phyloP scores from a whole-genome alignment of 64 coral and sea anemone genomes.

The Astreopora myriophthalma region DNA sequence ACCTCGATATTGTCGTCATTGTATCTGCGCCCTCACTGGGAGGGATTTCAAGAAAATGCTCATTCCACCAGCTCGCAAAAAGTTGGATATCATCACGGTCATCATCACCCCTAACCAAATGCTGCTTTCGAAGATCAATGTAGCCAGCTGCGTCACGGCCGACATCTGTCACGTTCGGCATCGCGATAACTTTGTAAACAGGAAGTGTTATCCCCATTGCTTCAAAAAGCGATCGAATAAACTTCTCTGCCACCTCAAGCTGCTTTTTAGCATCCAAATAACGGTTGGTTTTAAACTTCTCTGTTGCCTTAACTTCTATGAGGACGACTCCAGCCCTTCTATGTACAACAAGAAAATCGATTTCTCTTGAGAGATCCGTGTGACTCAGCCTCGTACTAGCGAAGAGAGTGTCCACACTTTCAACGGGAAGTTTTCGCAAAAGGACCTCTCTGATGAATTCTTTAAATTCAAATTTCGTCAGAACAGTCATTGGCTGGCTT shows the following conservation, averaged over 20 bases:
- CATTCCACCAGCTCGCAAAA: not conserved
- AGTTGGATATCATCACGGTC: no score
- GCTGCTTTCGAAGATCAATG: not conserved
- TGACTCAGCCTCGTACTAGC: not conserved
- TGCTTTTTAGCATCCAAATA: not conserved
- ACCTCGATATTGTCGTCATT: not conserved
- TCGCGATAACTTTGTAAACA: constrained; percentile 2
- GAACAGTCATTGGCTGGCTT: constrained; percentile 4
- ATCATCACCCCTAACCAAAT: not conserved
- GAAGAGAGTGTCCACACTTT: no score
- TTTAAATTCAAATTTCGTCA: not conserved
- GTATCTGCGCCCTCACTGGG: not conserved
- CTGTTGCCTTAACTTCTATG: not conserved
- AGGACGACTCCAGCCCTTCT: not conserved
- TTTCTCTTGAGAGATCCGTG: not conserved
- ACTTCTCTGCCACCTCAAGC: not conserved
- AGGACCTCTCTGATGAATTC: constrained; percentile 5
- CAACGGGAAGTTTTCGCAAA: no score
- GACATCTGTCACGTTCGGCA: not conserved
- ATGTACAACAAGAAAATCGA: constrained; percentile 1
- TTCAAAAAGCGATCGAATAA: not conserved
- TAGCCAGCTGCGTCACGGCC: not conserved
- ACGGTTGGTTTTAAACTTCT: not conserved
- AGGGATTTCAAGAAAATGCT: not conserved
- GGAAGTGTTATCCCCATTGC: not conserved